Base-by-base conservation (phyloP, 1,140 invertebrate species). In the Pogonus chalceus region DNA sequence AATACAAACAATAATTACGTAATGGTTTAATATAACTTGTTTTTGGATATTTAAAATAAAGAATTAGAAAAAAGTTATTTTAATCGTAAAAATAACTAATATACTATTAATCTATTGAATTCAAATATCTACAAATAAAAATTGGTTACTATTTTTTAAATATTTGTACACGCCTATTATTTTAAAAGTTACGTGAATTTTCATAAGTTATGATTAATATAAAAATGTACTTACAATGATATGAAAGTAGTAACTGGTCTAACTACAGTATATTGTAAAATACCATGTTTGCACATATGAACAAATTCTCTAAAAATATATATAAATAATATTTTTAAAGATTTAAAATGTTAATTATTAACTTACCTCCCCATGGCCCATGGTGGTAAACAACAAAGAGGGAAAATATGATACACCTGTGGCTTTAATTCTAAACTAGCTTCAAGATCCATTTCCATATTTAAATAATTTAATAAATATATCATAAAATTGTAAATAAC, bases 401-500 rank as follows among this genome's bases (percentile, higher is more conserved):
- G 89, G 71, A 91, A 90, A 66, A 90, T 83, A 63, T 92, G 88
- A 57, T 84, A 77, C 0, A 90, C 84, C 72, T 90, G 88, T 23
- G 85, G 85, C 65, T 92, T 92, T n/a, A 82, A 77, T 65, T 87
- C 84, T 52, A 96, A 76, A 55, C 81, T 80, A 22, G 82, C 82
- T 69, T 92, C 89, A 43, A 96, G 72, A 67, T 88, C 84, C 70
- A 82, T 79, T 62, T 88, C 84, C 60, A 88, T 82, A 72, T 90
- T 85, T 37, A 96, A 75, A 72, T 92, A 96, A 63, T 91, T 92
- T 48, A 96, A 71, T 43, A 98, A 74, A 72, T 90, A 97, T 66
- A 88, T 89, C 90, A 97, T 94, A 66, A 97, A 97, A 74, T 95
- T 96, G 67, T 97, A 97, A 63, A 98, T 97, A 0, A 96, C 93